These are phyloP conservation scores for Barypeithes pellucidus DNA, from an alignment of 2,888 invertebrate species.

Conservation along the genomic window DNA sequence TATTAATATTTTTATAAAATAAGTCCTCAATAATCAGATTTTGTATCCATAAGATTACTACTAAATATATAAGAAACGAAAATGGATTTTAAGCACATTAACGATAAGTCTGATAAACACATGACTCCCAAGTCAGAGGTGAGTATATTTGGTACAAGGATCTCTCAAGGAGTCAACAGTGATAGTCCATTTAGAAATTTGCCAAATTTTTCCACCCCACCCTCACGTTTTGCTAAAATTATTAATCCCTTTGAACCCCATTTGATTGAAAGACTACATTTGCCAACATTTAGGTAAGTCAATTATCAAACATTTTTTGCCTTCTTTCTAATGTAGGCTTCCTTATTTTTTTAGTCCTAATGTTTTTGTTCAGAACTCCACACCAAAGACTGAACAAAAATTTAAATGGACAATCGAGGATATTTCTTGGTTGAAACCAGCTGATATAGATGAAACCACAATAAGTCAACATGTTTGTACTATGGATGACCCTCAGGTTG, in stretches of 20 bases:
- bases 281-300: conserved; percentile 80
- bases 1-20: neutral
- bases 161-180: conserved; percentile 53
- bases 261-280: conserved; percentile 77
- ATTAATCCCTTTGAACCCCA: conserved; percentile 81
- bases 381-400: conserved; percentile 69
- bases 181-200: conserved; percentile 68
- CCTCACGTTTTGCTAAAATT: conserved; percentile 74
- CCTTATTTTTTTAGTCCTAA: conserved; percentile 65
- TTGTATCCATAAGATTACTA: too few relatives aligned
- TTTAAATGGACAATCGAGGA: conserved; percentile 83
- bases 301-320: conserved; percentile 5
- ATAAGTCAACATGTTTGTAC: conserved; percentile 75
- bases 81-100: conserved; percentile 60
- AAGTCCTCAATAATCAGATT: neutral
- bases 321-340: neutral
- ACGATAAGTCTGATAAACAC: conserved; percentile 59
- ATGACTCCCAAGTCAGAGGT: conserved; percentile 60
- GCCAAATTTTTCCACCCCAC: conserved; percentile 73
- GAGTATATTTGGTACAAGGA: conserved; percentile 50
- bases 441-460: conserved; percentile 78
- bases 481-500: conserved; percentile 77
- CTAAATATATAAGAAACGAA: conserved; percentile 29
- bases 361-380: conserved; percentile 67
- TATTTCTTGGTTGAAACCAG: conserved; percentile 78